Base-by-base conservation (phyloP, 2,797 vertebrate genomes). In the Melanotaenia pygmaea region DNA sequence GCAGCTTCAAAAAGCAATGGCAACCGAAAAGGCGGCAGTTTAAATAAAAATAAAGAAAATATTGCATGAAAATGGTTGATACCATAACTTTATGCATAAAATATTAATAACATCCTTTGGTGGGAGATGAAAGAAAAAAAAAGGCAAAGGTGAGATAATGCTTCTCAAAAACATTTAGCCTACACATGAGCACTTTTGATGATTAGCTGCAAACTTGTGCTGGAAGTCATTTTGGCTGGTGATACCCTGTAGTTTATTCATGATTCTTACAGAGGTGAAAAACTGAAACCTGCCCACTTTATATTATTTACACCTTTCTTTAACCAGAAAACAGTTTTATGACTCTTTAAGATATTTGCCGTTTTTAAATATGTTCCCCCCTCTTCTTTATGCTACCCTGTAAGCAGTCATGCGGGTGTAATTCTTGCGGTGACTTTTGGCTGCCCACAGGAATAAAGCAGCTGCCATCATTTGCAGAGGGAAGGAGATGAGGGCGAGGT, bases 391-490 rank as follows among this genome's bases (percentile, higher is more conserved):
- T 4, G 94, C 94, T 16, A 99, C 96, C 5, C 96, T 95, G 88
- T 99, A 99, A 0, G 97, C 96, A 1, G 94, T 96, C 93, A 99
- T 94, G 50, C 98, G 95, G 2, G 95, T 96, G 92, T 99, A 99
- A 76, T 95, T 96, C 70, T 96, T 96, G 59, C 96, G 95, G 86
- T 98, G 98, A 86, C 97, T 98, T 60, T 95, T 95, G 56, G 97
- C 96, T 0, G 98, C 98, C 98, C 98, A 99, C 72, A 98, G 94
- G 91, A 99, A 98, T 63, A 99, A 94, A 64, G 97, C 96, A 8
- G 96, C 96, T 7, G 98, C 97, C 98, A 99, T 99, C 86, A 98
- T 95, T 89, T 99, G 97, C 76, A 99, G 81, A 5, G 98, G 98
- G 35, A 97, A 96, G 0, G 98, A 98, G 79, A 98, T 95, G 4